These are phyloP conservation scores for Neoarius graeffei DNA, from an alignment of 2,113 vertebrate species.

Conservation along the genomic window DNA sequence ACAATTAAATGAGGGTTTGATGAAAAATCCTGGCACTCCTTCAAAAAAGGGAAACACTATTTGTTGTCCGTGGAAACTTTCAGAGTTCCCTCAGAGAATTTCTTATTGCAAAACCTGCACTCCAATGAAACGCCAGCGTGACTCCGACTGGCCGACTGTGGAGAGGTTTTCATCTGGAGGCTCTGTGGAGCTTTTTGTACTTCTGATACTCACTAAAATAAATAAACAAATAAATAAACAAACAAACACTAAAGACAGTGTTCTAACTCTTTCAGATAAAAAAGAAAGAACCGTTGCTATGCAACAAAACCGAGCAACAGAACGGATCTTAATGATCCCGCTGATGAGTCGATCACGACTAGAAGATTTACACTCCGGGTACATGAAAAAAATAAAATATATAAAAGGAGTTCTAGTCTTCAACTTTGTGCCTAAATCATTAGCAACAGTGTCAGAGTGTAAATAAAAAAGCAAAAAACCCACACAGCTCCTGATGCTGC, in stretches of 20 bases:
- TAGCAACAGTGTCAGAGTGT: neutral
- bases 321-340: too few relatives aligned
- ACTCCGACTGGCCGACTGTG: neutral
- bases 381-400: neutral
- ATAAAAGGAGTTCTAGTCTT: neutral
- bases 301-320: too few relatives aligned
- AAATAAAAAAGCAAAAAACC: neutral
- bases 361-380: neutral
- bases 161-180: neutral
- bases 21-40: neutral
- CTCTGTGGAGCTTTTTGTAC: too few relatives aligned
- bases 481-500: neutral
- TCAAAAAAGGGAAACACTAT: too few relatives aligned
- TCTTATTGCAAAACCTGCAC: neutral
- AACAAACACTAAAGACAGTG: too few relatives aligned
- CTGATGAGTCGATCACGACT: too few relatives aligned
- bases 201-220: too few relatives aligned
- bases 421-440: neutral
- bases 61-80: neutral
- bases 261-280: neutral
- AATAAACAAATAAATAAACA: too few relatives aligned
- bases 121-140: neutral
- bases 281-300: too few relatives aligned
- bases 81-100: neutral
- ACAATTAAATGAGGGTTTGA: too few relatives aligned